phyloP scores from a whole-genome alignment of 2,797 vertebrate species.

The Sebastes variabilis region DNA sequence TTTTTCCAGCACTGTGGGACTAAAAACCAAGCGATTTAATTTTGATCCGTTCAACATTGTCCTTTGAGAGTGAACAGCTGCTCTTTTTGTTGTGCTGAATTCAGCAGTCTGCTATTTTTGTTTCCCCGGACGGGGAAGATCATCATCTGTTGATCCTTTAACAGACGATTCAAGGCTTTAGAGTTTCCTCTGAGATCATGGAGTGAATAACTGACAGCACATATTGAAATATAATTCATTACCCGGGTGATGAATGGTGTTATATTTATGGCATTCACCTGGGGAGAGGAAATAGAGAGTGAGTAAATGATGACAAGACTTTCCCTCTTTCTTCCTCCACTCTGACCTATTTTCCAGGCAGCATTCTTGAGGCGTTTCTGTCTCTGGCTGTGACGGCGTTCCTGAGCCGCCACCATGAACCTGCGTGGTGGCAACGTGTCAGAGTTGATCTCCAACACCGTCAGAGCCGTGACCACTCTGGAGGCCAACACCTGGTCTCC shows the following conservation, averaged over 20 bases:
- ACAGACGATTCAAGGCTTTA: neutral
- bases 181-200: neutral
- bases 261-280: neutral
- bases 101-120: slow-evolving; percentile 32
- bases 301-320: slow-evolving; percentile 3
- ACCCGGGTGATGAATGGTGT: neutral
- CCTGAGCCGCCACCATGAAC: slow-evolving; percentile 49
- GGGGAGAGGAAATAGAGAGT: neutral
- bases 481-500: slow-evolving; percentile 41
- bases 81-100: slow-evolving; percentile 13
- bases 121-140: neutral
- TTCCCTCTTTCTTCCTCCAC: neutral
- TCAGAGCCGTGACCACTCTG: slow-evolving; percentile 7
- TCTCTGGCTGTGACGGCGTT: neutral
- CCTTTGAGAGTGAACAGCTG: slow-evolving; percentile 33
- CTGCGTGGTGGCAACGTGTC: slow-evolving; percentile 54
- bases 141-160: slow-evolving; percentile 5
- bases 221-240: neutral
- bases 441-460: slow-evolving; percentile 39
- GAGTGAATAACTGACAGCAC: neutral
- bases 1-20: neutral
- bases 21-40: neutral
- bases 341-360: slow-evolving; percentile 21
- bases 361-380: neutral
- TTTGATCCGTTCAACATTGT: neutral